Base-by-base conservation (phyloP, 2,888 invertebrate species). In the Tachina lurida region DNA sequence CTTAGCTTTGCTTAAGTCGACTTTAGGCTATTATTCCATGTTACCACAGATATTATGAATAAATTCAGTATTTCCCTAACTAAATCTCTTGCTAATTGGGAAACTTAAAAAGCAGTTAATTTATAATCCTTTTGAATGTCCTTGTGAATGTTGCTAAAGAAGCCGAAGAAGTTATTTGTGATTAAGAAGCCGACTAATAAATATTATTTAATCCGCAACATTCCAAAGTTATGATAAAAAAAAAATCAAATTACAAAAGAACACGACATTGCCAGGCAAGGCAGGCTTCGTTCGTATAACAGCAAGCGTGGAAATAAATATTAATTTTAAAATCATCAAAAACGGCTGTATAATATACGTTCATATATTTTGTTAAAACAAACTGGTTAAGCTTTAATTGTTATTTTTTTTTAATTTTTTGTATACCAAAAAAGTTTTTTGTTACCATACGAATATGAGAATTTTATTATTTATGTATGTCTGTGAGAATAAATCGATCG, bases 261-360 rank as follows among this genome's bases (percentile, higher is more conserved):
- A 83, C 43, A 49, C 75, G 73, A 78, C 78, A 74, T 43, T 17
- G n/a, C 31, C 58, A 76, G 62, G 15, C 65, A 47, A 3, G 3
- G 12, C 7, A 47, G 47, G 47, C 47, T 47, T 62, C 47, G n/a
- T 47, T 62, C 47, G n/a, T n/a, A 22, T 43, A 58, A 60, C 62
- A 63, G 62, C 74, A 68, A 60, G 52, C 9, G 63, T 3, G 10
- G 65, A 56, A 47, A 54, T 12, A 54, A 60, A 75, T 22, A 45
- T n/a, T 52, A 22, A 73, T 77, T 80, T 39, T 49, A 60, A 65
- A 77, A 52, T 73, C 56, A 52, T 83, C 65, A 60, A 83, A 58
- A 73, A 58, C 52, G 41, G 22, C 49, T 41, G 43, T 15, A 22
- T 17, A 65, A 4, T 41, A 80, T n/a, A n/a, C n/a, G n/a, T n/a